Conservation (phyloP, 2,888 invertebrate genomes). For the Cantharis nigra region DNA sequence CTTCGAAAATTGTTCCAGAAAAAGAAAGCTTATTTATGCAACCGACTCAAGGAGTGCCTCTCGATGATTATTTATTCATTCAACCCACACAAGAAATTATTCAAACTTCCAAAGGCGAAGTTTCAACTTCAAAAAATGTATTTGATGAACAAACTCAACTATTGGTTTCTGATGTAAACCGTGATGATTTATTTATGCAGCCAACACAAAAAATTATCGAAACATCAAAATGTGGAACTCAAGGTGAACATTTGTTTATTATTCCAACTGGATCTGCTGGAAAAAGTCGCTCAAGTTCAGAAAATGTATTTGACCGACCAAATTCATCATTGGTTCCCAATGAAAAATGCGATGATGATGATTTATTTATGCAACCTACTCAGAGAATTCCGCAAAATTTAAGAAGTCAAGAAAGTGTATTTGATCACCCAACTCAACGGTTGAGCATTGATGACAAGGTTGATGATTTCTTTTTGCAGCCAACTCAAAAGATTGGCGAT, state of each 20-base stretch:
- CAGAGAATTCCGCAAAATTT: neutral
- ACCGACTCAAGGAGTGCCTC: neutral
- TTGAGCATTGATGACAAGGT: neutral
- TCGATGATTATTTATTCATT: neutral
- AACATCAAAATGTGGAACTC: neutral
- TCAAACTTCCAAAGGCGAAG: neutral
- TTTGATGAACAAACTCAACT: neutral
- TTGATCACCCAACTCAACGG: conserved; percentile 23
- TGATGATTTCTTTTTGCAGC: conserved; percentile 10
- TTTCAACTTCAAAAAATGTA: neutral
- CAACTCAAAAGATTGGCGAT: neutral
- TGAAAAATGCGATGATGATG: neutral
- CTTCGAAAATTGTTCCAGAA: neutral
- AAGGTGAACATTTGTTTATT: conserved; percentile 13
- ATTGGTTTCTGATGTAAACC: neutral
- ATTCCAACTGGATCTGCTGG: conserved; percentile 11
- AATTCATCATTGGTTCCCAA: neutral
- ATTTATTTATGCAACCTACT: neutral
- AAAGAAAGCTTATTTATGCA: conserved; percentile 13
- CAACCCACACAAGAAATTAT: neutral
- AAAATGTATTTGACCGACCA: neutral
- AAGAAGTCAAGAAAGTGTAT: conserved; percentile 5
- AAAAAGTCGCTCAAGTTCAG: neutral
- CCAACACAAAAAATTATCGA: neutral
- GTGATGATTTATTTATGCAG: neutral